Evolutionary conservation across 2,888 invertebrate genomes (phyloP).

Genomic region (Drosophila meridionalis): DNA sequence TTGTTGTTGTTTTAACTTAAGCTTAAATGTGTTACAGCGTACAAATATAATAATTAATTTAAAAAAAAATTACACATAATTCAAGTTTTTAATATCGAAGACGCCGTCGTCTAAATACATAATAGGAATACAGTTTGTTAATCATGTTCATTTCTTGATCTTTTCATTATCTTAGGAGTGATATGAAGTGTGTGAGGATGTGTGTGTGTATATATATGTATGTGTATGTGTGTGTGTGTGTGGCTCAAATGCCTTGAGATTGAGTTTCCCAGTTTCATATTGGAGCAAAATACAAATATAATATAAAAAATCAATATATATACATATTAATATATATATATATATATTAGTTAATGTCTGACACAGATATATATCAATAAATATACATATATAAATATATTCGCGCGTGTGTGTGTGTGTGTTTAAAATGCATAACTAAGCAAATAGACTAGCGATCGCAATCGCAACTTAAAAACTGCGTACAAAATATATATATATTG

Average conservation of each 20-base stretch:
- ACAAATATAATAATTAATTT: conserved; percentile 30
- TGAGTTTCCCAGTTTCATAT: conserved; percentile 36
- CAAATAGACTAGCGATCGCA: conserved; percentile 54
- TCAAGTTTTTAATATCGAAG: conserved; percentile 54
- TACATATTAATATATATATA: conserved; percentile 21
- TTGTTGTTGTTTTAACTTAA: conserved; percentile 33
- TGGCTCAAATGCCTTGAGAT: conserved; percentile 47
- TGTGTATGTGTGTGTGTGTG: conserved; percentile 6
- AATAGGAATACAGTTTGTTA: conserved; percentile 75
- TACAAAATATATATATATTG: conserved; percentile 66
- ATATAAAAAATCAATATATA: conserved; percentile 34
- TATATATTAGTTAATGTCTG: conserved; percentile 35
- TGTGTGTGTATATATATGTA: neutral
- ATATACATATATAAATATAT: conserved; percentile 9
- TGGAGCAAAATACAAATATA: conserved; percentile 13
- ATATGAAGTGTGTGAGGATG: conserved; percentile 56
- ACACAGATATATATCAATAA: conserved; percentile 31
- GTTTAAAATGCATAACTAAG: conserved; percentile 60
- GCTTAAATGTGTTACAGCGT: conserved; percentile 34
- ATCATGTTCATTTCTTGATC: conserved; percentile 38
- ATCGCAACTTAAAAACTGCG: conserved; percentile 67
- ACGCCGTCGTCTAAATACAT: conserved; percentile 56
- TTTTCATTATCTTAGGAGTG: conserved; percentile 59
- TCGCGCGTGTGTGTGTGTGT: conserved; percentile 8
- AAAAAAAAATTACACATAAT: conserved; percentile 40